phyloP scores from a whole-genome alignment of 2,797 vertebrate species.

The Myiotriccus ornatus region DNA sequence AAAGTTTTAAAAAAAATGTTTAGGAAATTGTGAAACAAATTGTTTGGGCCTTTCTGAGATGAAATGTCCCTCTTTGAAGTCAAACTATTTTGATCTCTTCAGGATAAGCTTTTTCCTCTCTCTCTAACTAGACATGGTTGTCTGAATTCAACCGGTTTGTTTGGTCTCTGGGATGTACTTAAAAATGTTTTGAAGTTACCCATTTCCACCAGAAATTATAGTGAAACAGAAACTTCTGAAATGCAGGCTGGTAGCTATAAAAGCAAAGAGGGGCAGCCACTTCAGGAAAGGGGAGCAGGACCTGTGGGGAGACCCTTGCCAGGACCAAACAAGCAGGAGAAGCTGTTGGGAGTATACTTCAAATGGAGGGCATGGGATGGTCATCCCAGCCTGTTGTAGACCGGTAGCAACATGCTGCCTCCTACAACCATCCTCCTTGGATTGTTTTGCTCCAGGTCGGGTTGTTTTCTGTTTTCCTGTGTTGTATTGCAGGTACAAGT shows the following conservation, averaged over 20 bases:
- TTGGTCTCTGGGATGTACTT: background rate
- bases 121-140: background rate
- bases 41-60: slow-evolving; percentile 5
- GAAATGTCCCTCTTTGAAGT: slow-evolving; percentile 38
- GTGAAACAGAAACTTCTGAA: background rate
- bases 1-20: background rate
- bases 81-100: background rate
- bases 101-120: background rate
- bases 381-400: background rate
- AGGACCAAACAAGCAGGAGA: background rate
- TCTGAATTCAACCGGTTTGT: background rate
- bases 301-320: background rate
- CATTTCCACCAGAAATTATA: background rate
- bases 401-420: background rate
- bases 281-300: background rate
- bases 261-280: background rate
- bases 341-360: background rate
- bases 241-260: background rate
- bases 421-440: background rate
- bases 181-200: background rate
- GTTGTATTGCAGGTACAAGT: background rate
- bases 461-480: background rate
- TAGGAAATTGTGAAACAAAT: slow-evolving; percentile 24
- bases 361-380: background rate
- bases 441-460: background rate